Evolutionary conservation across 2,113 vertebrate species (phyloP), one percentile per base, ranked within the genome.

Genomic region (Datnioides undecimradiatus): DNA sequence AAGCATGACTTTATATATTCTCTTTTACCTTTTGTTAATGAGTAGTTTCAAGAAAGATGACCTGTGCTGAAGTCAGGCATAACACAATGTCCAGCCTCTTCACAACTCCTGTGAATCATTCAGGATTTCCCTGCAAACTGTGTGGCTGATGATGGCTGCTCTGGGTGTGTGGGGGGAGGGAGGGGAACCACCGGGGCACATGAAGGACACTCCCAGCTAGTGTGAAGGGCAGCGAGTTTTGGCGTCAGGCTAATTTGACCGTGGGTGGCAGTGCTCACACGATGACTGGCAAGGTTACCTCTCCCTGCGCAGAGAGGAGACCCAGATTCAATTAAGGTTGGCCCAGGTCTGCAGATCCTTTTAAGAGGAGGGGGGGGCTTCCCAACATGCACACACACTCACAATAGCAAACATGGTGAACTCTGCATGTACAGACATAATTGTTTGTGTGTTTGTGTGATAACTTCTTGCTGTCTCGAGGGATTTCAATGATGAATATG

Each of bases 301-400:
- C 95, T 6, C 87, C 90, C 81, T 76, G 87, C 91, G 88, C 88
- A 87, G 87, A 93, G 93, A 96, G 96, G 92, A 95, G 93, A 94
- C 94, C 94, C 91, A 96, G 96, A 98, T 98, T 97, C 94, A 95
- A 97, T 99, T 98, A 98, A 92, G 93, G 87, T 90, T 91, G 68
- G 91, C 92, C 84, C 91, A 86, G 34, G 94, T 93, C 94, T 94
- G 88, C 94, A 96, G 96, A 98, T 97, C 97, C 97, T 97, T 96
- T 98, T 98, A 97, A 95, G 91, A 92, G 83, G 91, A 92, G 83
- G 1, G 3, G 60, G 68, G 82, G 58, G 73, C 88, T 92, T 91
- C 89, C 92, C 92, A 48, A 27, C 3, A 10, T 45, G n/a, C 73
- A 29, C 25, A 46, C 57, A n/a, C 40, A 41, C 49, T 72, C 51